Percentiles rank a stretch among this genome's conserved stretches.
phyloP scores from a whole-genome alignment of 2,113 vertebrate genomes.

The Gambusia affinis region DNA sequence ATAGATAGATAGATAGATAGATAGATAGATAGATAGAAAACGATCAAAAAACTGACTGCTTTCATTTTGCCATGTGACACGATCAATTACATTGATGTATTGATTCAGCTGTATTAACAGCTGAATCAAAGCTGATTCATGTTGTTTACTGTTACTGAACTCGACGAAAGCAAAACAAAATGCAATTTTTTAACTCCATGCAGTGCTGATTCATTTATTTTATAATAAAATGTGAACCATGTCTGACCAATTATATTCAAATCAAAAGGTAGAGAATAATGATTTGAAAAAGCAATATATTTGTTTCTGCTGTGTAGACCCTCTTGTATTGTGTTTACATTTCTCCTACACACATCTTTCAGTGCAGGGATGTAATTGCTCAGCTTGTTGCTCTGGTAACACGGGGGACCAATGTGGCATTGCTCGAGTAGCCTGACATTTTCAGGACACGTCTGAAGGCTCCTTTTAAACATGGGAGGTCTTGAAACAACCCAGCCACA shows the following conservation, averaged over 20 bases:
- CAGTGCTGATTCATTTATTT: background rate
- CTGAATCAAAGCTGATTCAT: no score
- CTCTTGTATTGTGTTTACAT: background rate
- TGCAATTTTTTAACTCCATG: background rate
- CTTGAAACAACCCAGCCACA: constrained; percentile 10
- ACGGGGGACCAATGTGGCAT: constrained; percentile 53
- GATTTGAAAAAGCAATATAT: background rate
- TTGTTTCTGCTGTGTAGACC: constrained; percentile 6
- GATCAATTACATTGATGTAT: no score
- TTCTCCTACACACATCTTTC: constrained; percentile 46
- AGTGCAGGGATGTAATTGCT: constrained; percentile 57
- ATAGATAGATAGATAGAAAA: no score
- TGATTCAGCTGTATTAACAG: no score
- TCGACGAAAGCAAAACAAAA: background rate
- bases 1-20: no score
- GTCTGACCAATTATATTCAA: constrained; percentile 23
- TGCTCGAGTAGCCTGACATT: constrained; percentile 68
- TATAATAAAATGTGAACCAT: constrained; percentile 10
- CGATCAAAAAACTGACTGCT: no score
- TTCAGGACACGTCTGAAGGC: constrained; percentile 63
- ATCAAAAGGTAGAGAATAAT: constrained; percentile 11
- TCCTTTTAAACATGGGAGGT: constrained; percentile 40
- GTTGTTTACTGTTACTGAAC: background rate
- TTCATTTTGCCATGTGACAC: no score
- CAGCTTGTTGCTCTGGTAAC: constrained; percentile 72